Conservation (phyloP, 2,888 invertebrate genomes). For the Drosophila lacicola region DNA sequence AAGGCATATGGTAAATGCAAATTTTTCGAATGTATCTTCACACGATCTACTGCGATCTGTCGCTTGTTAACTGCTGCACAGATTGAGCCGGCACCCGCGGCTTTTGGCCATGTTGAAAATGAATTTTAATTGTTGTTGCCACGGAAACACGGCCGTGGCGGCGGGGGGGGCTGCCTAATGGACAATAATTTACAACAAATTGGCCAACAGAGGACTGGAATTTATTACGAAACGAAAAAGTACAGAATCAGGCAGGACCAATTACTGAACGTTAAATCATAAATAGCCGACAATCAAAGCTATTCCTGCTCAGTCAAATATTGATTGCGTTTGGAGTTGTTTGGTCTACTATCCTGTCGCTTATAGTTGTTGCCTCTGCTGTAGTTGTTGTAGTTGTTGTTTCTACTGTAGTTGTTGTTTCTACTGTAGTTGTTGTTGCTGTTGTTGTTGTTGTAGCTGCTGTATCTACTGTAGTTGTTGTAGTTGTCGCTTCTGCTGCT, state of each 20-base stretch:
- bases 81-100: slow-evolving; percentile 49
- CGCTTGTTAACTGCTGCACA: slow-evolving; percentile 65
- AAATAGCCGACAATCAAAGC: not conserved
- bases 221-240: slow-evolving; percentile 38
- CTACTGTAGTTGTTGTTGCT: not conserved
- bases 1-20: slow-evolving; percentile 67
- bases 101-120: slow-evolving; percentile 68
- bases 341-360: not conserved
- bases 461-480: not conserved
- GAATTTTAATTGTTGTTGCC: slow-evolving; percentile 75
- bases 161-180: slow-evolving; percentile 40
- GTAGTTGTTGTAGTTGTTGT: slow-evolving; percentile 6
- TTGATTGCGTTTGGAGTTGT: not conserved
- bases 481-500: not conserved
- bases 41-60: slow-evolving; percentile 60
- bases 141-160: slow-evolving; percentile 2
- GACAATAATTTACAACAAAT: slow-evolving; percentile 54
- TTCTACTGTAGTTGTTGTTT: slow-evolving; percentile 5
- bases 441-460: not conserved
- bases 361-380: not conserved
- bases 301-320: not conserved
- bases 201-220: slow-evolving; percentile 15
- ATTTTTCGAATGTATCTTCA: slow-evolving; percentile 74
- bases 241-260: slow-evolving; percentile 9
- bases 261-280: not conserved